Base-by-base conservation (phyloP, 2,113 vertebrate species). In the Mungos mungo region DNA sequence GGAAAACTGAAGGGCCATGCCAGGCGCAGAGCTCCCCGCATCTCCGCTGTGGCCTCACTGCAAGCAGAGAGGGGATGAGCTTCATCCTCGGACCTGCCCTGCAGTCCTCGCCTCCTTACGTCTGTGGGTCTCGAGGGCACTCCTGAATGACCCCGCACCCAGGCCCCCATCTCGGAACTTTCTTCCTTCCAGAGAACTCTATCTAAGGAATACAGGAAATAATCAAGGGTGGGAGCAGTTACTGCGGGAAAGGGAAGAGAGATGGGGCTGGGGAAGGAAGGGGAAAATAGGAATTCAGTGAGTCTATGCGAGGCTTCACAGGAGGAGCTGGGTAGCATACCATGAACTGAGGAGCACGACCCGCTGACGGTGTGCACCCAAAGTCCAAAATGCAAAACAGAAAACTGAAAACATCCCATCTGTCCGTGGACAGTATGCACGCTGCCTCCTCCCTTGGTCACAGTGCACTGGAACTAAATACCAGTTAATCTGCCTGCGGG, bases 101-200 rank as follows among this genome's bases (percentile, higher is more conserved):
- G 0, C 10, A 2, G 3, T 11, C 12, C 72, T 57, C 7, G 45
- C 5, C 41, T 25, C 57, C 12, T 45, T 29, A 8, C 38, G 5
- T 3, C 5, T n/a, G 12, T 16, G 33, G 68, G 35, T 33, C 87
- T 7, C 0, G 0, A 45, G 68, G 14, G n/a, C 25, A 50, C 27
- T 65, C 23, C 15, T 29, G 15, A 93, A 35, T 57, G 57, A 76
- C 38, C 16, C 77, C 82, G 10, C 38, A 31, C 2, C 2, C n/a
- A 29, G 15, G 29, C n/a, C 57, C 31, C 10, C 35, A 25, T 57
- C 33, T 80, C 3, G 23, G 19, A 88, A 60, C 18, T 72, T 82
- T 79, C 45, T 81, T 72, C 79, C 33, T 81, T 66, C 84, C 38
- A 69, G n/a, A 57, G 54, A 65, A 57, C 54, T 7, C 1, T 11